Evolutionary conservation across 1,140 invertebrate genomes (phyloP).

Genomic region (Drosophila bipectinata): DNA sequence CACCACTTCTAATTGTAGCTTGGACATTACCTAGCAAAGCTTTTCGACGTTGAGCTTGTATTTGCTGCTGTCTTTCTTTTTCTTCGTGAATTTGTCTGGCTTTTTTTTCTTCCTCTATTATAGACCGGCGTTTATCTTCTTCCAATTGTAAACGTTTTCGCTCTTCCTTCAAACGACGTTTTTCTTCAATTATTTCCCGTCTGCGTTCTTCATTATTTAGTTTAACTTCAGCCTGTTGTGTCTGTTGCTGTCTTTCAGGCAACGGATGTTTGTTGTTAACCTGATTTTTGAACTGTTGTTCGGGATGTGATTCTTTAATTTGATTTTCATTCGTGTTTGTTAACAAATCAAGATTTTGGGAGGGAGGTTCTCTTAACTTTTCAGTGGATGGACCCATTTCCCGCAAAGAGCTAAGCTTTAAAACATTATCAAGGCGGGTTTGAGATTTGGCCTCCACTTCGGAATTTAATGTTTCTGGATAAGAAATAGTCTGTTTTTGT

Average conservation of each 20-base stretch:
- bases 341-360: slow-evolving; percentile 28
- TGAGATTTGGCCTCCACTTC: slow-evolving; percentile 79
- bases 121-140: slow-evolving; percentile 84
- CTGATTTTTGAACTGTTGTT: slow-evolving; percentile 11
- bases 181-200: slow-evolving; percentile 60
- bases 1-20: not conserved
- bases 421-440: slow-evolving; percentile 60
- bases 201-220: slow-evolving; percentile 55
- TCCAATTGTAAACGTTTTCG: slow-evolving; percentile 85
- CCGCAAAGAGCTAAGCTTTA: slow-evolving; percentile 45
- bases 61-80: slow-evolving; percentile 73
- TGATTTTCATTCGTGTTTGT: slow-evolving; percentile 11
- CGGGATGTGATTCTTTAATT: slow-evolving; percentile 29
- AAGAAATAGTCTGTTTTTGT: slow-evolving; percentile 43
- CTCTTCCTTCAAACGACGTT: slow-evolving; percentile 76
- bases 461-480: slow-evolving; percentile 16
- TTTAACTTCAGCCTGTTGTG: slow-evolving; percentile 18
- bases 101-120: slow-evolving; percentile 64
- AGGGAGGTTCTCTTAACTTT: slow-evolving; percentile 21
- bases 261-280: slow-evolving; percentile 37
- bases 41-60: slow-evolving; percentile 76
- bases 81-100: slow-evolving; percentile 71
- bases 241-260: slow-evolving; percentile 58
- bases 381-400: slow-evolving; percentile 39
- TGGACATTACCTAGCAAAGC: slow-evolving; percentile 61